Evolutionary conservation across 2,113 vertebrate genomes (phyloP), one percentile per base, ranked within the genome.

Genomic region (Cranoglanis bouderius): DNA sequence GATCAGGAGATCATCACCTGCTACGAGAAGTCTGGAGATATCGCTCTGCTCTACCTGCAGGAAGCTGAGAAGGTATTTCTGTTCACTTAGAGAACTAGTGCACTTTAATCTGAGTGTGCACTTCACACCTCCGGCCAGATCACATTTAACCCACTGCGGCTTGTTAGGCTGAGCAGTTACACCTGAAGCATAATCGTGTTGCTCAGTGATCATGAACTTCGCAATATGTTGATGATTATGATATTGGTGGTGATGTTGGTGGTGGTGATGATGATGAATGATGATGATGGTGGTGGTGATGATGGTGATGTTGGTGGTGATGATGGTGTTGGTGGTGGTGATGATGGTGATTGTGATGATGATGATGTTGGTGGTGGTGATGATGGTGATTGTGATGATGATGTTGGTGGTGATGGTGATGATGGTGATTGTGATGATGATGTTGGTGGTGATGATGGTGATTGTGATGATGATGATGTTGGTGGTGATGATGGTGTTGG

Each of bases 11-110:
- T 99, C 86, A 96, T 99, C 94, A 98, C 95, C 0, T 99, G 98
- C 93, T 99, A 99, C 0, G 98, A 99, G 93, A 99, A 99, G 88
- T 97, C 98, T 2, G 98, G 98, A 90, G 98, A 99, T 94, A 99
- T 99, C 7, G 98, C 97, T 32, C 96, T 99, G 35, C 94, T 99
- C 2, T 99, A 99, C 92, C 97, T 99, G 89, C 98, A 99, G 92
- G 98, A 99, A 93, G 97, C 97, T 86, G 98, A 99, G 92, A 97
- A 96, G 97, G 98, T 99, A 32, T 38, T 51, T 82, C 46, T 13
- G n/a, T 49, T 35, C 29, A 51, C 14, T 32, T 51, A 26, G 13
- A 6, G 43, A 46, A 49, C 46, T 51, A 80, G 29, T 51, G 4
- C 43, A 21, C 49, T 85, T 32, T 43, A 10, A 24, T 78, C 21